Evolutionary conservation across 2,113 vertebrate species (phyloP).

Genomic region (Grus americana): DNA sequence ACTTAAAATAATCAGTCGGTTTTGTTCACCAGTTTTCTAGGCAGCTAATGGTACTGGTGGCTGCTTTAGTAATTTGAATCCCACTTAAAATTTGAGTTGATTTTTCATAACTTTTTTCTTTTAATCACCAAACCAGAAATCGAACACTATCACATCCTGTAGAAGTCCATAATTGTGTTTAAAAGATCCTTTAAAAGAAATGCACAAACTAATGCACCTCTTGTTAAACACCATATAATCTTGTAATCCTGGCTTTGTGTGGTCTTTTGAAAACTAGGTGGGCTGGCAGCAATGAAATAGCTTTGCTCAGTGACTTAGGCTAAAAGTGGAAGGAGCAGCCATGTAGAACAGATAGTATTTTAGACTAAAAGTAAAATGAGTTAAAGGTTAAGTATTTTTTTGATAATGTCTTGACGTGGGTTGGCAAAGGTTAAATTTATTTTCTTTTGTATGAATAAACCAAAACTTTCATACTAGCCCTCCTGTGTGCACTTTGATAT

Average conservation of each 20-base stretch:
- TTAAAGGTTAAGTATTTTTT: conserved; percentile 70
- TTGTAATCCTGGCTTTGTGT: conserved; percentile 69
- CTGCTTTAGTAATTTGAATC: background rate
- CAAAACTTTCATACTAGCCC: background rate
- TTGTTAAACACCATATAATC: conserved; percentile 76
- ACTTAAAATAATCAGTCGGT: background rate
- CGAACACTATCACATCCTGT: background rate
- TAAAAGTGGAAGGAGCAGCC: conserved; percentile 56
- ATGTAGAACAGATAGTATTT: conserved; percentile 44
- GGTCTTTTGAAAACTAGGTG: conserved; percentile 51
- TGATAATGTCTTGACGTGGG: background rate
- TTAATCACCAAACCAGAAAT: background rate
- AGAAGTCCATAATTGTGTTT: background rate
- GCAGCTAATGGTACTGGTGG: background rate
- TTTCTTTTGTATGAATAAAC: background rate
- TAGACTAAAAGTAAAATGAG: conserved; percentile 38
- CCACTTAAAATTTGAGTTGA: background rate
- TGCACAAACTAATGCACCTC: background rate
- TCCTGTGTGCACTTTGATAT: background rate
- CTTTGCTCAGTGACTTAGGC: conserved; percentile 35
- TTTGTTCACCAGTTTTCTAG: background rate
- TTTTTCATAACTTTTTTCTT: background rate
- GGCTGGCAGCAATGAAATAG: conserved; percentile 38
- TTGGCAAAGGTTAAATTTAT: conserved; percentile 12
- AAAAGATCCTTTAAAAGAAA: background rate